Percentiles rank a stretch among this genome's conserved stretches.
Conservation (phyloP, 2,797 vertebrate genomes). For the Lerista edwardsae region DNA sequence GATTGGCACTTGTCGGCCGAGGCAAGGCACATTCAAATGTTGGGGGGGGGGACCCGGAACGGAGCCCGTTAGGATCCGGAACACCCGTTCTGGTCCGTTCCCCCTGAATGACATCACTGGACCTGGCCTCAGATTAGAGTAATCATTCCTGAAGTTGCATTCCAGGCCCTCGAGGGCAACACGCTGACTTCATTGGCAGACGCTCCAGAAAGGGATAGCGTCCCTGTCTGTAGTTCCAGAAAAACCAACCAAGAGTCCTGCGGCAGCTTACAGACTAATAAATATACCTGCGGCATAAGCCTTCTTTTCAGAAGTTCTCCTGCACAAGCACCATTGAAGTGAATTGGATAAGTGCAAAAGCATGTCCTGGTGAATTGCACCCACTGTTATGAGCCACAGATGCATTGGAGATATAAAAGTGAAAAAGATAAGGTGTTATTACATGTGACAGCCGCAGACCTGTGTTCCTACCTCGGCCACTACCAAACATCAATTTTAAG, state of each 20-base stretch:
- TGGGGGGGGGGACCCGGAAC: too few relatives aligned
- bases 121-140: neutral
- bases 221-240: neutral
- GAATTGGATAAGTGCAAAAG: neutral
- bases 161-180: neutral
- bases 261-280: neutral
- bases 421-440: neutral
- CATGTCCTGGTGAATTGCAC: neutral
- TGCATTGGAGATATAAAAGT: neutral
- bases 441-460: neutral
- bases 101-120: neutral
- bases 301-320: neutral
- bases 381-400: neutral
- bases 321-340: neutral
- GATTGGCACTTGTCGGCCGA: too few relatives aligned
- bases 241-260: neutral
- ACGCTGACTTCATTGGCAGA: neutral
- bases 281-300: neutral
- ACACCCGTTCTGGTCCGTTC: too few relatives aligned
- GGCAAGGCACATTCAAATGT: too few relatives aligned
- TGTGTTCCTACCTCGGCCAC: neutral
- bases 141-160: neutral
- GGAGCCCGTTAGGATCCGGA: too few relatives aligned
- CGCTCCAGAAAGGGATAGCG: neutral
- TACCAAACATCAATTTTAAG: neutral